Evolutionary conservation across 2,113 vertebrate genomes (phyloP).

Genomic region (Excalfactoria chinensis): DNA sequence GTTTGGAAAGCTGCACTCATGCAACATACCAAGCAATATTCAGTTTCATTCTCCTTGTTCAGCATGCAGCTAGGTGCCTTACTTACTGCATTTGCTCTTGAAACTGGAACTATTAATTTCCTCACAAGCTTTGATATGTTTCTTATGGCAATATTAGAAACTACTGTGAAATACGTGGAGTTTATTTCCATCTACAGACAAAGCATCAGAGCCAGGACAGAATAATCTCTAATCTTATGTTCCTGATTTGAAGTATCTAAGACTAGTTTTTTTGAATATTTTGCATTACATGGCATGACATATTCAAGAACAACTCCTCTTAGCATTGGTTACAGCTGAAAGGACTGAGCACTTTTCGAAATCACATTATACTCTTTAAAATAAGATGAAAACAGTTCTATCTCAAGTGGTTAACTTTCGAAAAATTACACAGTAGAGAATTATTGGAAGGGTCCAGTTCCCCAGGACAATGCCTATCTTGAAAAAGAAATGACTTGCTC

Average conservation of each 20-base stretch:
- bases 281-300: background rate
- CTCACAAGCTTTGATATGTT: background rate
- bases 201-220: background rate
- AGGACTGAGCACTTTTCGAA: background rate
- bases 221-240: background rate
- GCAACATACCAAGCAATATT: background rate
- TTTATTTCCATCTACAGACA: background rate
- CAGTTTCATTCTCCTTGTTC: background rate
- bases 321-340: background rate
- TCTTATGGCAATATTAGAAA: background rate
- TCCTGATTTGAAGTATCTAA: background rate
- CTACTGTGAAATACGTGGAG: background rate
- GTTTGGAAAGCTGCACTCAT: background rate
- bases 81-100: background rate
- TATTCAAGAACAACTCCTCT: background rate
- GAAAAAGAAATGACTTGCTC: background rate
- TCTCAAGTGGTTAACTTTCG: background rate
- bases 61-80: background rate
- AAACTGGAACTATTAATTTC: constrained; percentile 25
- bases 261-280: background rate
- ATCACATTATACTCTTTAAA: background rate
- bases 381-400: background rate
- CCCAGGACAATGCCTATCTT: background rate
- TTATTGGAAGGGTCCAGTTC: background rate
- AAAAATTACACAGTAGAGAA: background rate